phyloP scores from a whole-genome alignment of 2,888 invertebrate species.

The Acanthosepion lycidas region DNA sequence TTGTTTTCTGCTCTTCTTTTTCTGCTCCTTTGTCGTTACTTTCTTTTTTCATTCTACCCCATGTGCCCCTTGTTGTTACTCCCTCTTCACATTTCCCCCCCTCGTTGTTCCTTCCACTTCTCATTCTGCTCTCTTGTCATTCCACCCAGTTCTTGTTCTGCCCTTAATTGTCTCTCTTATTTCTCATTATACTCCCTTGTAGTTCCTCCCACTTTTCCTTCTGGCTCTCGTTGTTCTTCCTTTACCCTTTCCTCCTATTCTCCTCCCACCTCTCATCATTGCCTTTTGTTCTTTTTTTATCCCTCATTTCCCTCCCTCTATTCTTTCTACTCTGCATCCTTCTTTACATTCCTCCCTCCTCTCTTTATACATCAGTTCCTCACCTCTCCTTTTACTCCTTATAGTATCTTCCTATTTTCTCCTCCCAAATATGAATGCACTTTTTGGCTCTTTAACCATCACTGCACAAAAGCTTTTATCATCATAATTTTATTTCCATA shows the following conservation, averaged over 20 bases:
- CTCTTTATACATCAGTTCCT: not conserved
- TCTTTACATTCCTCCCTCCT: no score
- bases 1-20: not conserved
- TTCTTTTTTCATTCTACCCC: not conserved
- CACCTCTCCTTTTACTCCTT: not conserved
- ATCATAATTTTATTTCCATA: no score
- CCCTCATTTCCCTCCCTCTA: not conserved
- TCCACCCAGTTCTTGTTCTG: not conserved
- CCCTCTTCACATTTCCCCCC: not conserved
- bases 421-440: no score
- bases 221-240: not conserved
- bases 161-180: no score
- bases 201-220: not conserved
- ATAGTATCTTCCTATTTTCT: no score
- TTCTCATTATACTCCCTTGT: no score
- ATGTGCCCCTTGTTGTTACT: no score
- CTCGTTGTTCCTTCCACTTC: not conserved
- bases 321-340: not conserved
- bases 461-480: no score
- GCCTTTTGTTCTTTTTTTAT: not conserved
- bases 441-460: no score
- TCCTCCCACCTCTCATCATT: not conserved
- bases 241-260: not conserved
- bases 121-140: not conserved
- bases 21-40: no score